Evolutionary conservation across 1,140 invertebrate genomes (phyloP).

Genomic region (Diplogasteroides magnus): DNA sequence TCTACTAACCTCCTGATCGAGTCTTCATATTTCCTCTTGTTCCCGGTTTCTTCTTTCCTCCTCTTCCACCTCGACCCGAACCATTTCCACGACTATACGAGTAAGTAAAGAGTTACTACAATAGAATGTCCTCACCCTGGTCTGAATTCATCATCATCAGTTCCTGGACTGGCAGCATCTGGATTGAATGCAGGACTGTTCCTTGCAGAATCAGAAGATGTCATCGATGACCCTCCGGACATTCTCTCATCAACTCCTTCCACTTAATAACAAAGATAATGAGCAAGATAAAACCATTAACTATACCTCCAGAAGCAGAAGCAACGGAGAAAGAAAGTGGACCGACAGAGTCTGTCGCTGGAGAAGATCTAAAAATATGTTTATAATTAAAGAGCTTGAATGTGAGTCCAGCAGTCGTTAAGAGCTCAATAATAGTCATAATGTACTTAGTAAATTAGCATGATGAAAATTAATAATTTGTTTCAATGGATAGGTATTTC

Average conservation of each 20-base stretch:
- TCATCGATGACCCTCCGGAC: conserved; percentile 2
- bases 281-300: conserved; percentile 12
- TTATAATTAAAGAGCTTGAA: too few relatives aligned
- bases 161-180: conserved; percentile 14
- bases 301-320: background rate
- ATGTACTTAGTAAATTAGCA: too few relatives aligned
- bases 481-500: too few relatives aligned
- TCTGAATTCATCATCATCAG: conserved; percentile 22
- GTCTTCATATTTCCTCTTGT: conserved; percentile 10
- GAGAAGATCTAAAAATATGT: background rate
- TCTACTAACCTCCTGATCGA: conserved; percentile 6
- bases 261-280: conserved; percentile 9
- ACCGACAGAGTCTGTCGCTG: background rate
- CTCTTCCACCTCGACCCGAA: conserved; percentile 5
- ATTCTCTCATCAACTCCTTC: conserved; percentile 4
- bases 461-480: too few relatives aligned
- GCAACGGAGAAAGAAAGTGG: background rate
- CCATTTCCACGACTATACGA: conserved; percentile 13
- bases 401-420: too few relatives aligned
- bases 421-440: too few relatives aligned
- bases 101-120: conserved; percentile 1
- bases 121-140: conserved; percentile 8
- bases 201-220: conserved; percentile 9
- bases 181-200: conserved; percentile 24
- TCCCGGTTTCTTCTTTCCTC: conserved; percentile 28